Conservation (phyloP, 2,888 invertebrate genomes). For the Syrphus vitripennis region DNA sequence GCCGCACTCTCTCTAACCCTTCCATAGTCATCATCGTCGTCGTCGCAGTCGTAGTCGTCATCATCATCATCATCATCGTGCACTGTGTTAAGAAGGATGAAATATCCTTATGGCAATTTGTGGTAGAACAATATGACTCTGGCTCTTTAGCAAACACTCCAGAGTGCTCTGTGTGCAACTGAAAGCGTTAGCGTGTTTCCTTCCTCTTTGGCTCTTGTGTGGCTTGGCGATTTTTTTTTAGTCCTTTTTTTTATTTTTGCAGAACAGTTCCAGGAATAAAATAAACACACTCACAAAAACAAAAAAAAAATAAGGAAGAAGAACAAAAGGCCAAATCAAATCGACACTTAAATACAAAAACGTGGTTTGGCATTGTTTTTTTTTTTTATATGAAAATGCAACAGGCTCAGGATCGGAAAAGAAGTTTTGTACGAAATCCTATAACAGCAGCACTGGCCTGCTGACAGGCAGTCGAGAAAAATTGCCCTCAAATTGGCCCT, state of each 20-base stretch:
- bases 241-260: slow-evolving; percentile 27
- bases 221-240: slow-evolving; percentile 20
- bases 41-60: not conserved
- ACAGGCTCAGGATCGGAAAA: slow-evolving; percentile 60
- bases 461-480: slow-evolving; percentile 55
- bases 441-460: slow-evolving; percentile 15
- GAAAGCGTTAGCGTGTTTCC: slow-evolving; percentile 67
- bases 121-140: slow-evolving; percentile 63
- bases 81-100: slow-evolving; percentile 54
- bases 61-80: not conserved
- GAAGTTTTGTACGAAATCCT: not conserved
- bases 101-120: slow-evolving; percentile 71
- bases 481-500: slow-evolving; percentile 55
- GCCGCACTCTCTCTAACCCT: not conserved
- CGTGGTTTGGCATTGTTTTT: slow-evolving; percentile 72
- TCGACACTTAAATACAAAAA: slow-evolving; percentile 72
- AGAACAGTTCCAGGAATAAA: not conserved
- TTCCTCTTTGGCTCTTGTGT: slow-evolving; percentile 61
- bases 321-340: slow-evolving; percentile 71
- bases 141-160: slow-evolving; percentile 52
- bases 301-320: slow-evolving; percentile 1
- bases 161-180: slow-evolving; percentile 59
- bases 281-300: not conserved
- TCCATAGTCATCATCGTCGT: not conserved
- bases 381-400: slow-evolving; percentile 72